Base-by-base conservation (phyloP, 2,797 vertebrate genomes). In the Manis javanica region DNA sequence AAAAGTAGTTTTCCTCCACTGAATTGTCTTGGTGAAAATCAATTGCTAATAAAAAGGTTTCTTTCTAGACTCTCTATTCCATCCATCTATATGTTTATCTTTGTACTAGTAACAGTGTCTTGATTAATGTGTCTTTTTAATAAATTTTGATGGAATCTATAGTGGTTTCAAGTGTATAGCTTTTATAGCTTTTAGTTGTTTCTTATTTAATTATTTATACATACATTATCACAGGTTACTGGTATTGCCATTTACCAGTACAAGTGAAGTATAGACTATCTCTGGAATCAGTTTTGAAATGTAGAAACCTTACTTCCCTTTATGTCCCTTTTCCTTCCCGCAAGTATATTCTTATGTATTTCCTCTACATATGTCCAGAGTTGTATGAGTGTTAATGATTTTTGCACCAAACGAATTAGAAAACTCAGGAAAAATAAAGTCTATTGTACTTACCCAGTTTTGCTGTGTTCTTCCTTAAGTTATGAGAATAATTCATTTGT, bases 1-100 rank as follows among this genome's bases (percentile, higher is more conserved):
- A 88, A 72, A 57, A 74, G 72, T 88, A 74, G 55, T 72, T 46
- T 88, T 81, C 51, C 26, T n/a, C 71, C 61, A 51, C 37, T 68
- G 87, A 75, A 83, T 68, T 84, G 37, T 84, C 49, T 82, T 75
- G n/a, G 69, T 68, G 49, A 82, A 88, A 93, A 57, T 57, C n/a
- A 75, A 24, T 46, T 24, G 34, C 78, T 46, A 34, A 64, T 68
- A 74, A 57, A 94, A 91, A n/a, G 42, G n/a, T 46, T 46, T 42
- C 26, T 23, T 82, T 90, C 66, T 37, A 39, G 39, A 71, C 42
- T 91, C 64, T 37, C 53, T 87, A 59, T 72, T 87, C 39, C 53
- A 61, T 42, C 71, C 39, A 53, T 61, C n/a, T 91, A 21, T 51
- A 46, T 46, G n/a, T 51, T 78, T 37, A 31, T 63, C 15, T 57